Evolutionary conservation across 2,113 vertebrate species (phyloP).

Genomic region (Baryphthengus martii): DNA sequence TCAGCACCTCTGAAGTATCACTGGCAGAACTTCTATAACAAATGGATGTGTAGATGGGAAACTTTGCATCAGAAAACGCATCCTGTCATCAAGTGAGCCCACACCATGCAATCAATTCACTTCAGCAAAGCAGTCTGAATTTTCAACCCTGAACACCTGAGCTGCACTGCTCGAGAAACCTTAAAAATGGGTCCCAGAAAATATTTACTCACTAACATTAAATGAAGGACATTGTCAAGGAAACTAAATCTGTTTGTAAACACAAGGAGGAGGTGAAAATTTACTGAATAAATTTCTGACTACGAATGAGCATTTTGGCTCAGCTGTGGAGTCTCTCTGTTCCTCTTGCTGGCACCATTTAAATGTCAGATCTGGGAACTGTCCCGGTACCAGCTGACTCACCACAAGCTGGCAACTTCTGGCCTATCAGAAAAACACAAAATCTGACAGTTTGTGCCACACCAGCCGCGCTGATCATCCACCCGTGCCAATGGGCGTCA

Average conservation of each 20-base stretch:
- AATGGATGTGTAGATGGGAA: neutral
- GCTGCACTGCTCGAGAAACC: neutral
- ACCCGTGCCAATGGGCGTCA: neutral
- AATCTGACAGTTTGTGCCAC: neutral
- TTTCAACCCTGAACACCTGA: neutral
- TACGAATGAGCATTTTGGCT: neutral
- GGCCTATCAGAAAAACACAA: slow-evolving; percentile 24
- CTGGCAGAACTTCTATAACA: neutral
- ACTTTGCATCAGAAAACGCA: neutral
- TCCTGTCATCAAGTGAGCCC: neutral
- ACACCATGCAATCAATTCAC: fast-evolving
- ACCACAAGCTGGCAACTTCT: slow-evolving; percentile 24
- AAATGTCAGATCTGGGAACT: slow-evolving; percentile 56
- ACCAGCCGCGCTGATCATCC: neutral
- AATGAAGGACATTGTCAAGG: neutral
- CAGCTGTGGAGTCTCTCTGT: neutral
- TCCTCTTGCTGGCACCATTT: neutral
- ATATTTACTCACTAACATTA: neutral
- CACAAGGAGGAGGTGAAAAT: neutral
- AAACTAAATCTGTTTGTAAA: slow-evolving; percentile 33
- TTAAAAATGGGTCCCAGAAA: neutral
- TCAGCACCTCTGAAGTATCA: neutral
- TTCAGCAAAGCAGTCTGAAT: neutral
- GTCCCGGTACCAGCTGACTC: neutral
- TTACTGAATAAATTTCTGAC: neutral